Percentiles rank a stretch among this genome's conserved stretches.
Conservation (phyloP, 2,113 vertebrate species). For the Rhegmatorhina hoffmannsi region DNA sequence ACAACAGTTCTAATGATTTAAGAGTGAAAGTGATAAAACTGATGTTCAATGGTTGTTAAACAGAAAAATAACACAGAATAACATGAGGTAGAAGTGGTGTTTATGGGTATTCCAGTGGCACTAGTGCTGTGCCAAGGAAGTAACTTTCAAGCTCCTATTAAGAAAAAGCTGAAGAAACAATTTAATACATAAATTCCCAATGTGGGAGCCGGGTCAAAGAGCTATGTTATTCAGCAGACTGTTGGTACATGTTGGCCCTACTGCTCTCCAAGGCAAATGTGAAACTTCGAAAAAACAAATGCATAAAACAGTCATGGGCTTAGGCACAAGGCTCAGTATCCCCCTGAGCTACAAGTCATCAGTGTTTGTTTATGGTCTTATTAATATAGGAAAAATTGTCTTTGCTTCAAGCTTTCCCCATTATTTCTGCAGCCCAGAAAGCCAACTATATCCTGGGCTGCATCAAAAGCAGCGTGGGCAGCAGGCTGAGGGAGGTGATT, state of each 20-base stretch:
- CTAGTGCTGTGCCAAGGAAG: too few species aligned
- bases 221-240: not conserved
- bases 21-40: not conserved
- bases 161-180: not conserved
- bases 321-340: rapidly evolving
- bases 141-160: not conserved
- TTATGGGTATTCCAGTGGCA: not conserved
- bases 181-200: not conserved
- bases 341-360: not conserved
- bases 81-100: not conserved
- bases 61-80: not conserved
- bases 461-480: not conserved
- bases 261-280: not conserved
- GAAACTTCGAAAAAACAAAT: not conserved
- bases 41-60: not conserved
- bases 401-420: not conserved
- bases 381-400: rapidly evolving
- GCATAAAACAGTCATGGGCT: rapidly evolving
- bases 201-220: not conserved
- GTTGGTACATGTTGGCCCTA: rapidly evolving
- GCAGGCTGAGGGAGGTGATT: not conserved
- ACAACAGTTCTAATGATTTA: not conserved
- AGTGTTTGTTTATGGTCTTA: not conserved
- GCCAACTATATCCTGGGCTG: not conserved
- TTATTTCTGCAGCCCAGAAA: not conserved